Evolutionary conservation across 2,113 vertebrate genomes (phyloP), one percentile per base, ranked within the genome.

Genomic region (Syrmaticus mikado): DNA sequence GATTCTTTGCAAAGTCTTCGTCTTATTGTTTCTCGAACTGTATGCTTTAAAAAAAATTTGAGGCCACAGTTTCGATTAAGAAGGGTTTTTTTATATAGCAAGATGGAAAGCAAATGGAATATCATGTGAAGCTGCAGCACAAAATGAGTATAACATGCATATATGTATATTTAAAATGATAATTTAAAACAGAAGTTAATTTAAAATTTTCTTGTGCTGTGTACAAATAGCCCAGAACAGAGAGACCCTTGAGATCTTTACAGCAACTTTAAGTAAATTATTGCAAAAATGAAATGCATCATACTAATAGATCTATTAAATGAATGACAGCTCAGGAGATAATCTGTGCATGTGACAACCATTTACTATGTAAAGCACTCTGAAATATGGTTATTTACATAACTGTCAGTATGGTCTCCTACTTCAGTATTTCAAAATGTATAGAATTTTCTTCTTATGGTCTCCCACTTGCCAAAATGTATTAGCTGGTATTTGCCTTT

Each of bases 161-260:
- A 61, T 61, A 41, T 64, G 21, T 85, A 13, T 76, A 52, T 77
- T 70, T 65, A 62, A 88, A 91, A 68, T 0, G 2, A 12, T 79
- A 52, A 3, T 87, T 81, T 57, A 57, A 70, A 89, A 34, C 58
- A 41, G 9, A 77, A 76, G 21, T 62, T 62, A 87, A 87, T 46
- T 85, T 85, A 60, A 80, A 93, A 72, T 89, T 85, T 38, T 46
- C 52, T 10, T 77, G 20, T 68, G 46, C 50, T 70, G 18, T 68
- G 20, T 95, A 75, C 38, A 74, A 87, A 87, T 96, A 91, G 80
- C 40, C 66, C 30, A 40, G 30, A 96, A 87, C 65, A 80, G 94
- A 86, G 57, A 79, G 30, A 68, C 67, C 6, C 21, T 57, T 85
- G 55, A 93, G 82, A 85, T 50, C 34, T 89, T 7, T 87, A 70